Evolutionary conservation across 2,888 invertebrate species (phyloP).

Genomic region (Lepidonotus clava): DNA sequence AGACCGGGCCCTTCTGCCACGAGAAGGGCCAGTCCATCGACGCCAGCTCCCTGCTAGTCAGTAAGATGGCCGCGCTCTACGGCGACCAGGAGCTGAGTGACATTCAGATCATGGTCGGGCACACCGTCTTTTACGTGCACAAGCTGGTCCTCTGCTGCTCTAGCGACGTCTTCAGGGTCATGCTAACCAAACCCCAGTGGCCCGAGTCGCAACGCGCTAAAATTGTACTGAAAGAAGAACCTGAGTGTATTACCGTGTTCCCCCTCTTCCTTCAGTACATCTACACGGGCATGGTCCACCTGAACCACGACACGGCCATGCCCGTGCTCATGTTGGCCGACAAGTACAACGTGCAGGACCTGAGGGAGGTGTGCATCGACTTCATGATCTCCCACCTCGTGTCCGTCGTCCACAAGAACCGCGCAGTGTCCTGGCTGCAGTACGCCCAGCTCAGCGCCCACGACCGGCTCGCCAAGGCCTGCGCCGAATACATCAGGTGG

Average conservation of each 20-base stretch:
- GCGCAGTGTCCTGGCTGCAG: constrained; percentile 93
- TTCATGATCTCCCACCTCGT: constrained; percentile 94
- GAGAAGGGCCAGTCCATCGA: constrained; percentile 63
- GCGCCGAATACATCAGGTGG: constrained; percentile 86
- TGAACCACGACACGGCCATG: constrained; percentile 91
- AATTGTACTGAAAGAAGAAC: constrained; percentile 92
- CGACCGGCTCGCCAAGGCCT: constrained; percentile 83
- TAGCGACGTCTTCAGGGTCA: constrained; percentile 94
- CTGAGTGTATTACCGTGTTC: constrained; percentile 91
- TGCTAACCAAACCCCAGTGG: constrained; percentile 97
- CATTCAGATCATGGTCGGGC: constrained; percentile 90
- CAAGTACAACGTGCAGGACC: constrained; percentile 96
- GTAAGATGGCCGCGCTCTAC: constrained; percentile 91
- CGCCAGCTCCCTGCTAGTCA: constrained; percentile 68
- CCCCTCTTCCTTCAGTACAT: constrained; percentile 93
- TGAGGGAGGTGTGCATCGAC: constrained; percentile 89
- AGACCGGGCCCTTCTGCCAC: constrained; percentile 58
- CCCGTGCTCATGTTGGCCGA: constrained; percentile 94
- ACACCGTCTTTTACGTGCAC: constrained; percentile 91
- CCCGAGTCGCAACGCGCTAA: constrained; percentile 92
- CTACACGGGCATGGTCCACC: constrained; percentile 93
- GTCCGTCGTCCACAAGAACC: constrained; percentile 89
- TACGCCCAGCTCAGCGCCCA: constrained; percentile 93
- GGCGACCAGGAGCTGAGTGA: constrained; percentile 94
- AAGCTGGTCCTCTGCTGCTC: constrained; percentile 94